These are phyloP conservation scores for Cladopsammia gracilis DNA, from an alignment of 64 coral and sea anemone species.

Conservation along the genomic window DNA sequence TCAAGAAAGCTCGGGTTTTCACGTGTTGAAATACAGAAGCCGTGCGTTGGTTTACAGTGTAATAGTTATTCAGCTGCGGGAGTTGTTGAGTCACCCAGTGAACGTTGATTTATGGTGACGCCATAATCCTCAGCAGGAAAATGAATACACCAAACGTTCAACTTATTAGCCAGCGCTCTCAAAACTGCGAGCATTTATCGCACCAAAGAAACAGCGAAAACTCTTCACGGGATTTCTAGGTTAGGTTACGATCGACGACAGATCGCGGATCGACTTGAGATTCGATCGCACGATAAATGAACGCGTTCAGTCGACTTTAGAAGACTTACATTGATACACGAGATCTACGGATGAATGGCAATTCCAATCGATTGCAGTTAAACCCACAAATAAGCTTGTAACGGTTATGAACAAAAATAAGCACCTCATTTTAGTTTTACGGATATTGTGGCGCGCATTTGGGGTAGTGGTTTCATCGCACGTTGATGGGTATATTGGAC, in stretches of 20 bases:
- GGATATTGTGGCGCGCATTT: neutral
- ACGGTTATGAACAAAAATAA: conserved; percentile 3
- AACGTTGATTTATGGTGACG: conserved; percentile 15
- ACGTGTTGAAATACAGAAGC: conserved; percentile 11
- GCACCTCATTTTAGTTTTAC: neutral
- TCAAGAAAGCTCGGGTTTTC: conserved; percentile 5
- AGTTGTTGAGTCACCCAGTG: neutral
- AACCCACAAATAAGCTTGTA: neutral
- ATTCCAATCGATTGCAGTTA: neutral
- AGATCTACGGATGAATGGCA: neutral
- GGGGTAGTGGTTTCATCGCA: neutral
- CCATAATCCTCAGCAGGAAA: conserved; percentile 4
- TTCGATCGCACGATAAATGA: neutral
- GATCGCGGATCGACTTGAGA: neutral
- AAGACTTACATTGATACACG: conserved; percentile 6
- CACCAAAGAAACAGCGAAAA: neutral
- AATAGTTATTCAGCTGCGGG: conserved; percentile 37
- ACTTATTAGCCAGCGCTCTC: neutral
- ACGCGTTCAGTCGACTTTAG: neutral
- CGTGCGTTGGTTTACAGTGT: neutral
- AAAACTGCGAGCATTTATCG: neutral
- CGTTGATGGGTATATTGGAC: neutral
- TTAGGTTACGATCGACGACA: neutral
- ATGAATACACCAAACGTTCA: neutral
- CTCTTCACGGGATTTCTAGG: neutral